A percentile compares a stretch with the other conserved stretches of the same genome.
phyloP scores from a whole-genome alignment of 1,140 invertebrate genomes.

The Hydropsyche tenuis region DNA sequence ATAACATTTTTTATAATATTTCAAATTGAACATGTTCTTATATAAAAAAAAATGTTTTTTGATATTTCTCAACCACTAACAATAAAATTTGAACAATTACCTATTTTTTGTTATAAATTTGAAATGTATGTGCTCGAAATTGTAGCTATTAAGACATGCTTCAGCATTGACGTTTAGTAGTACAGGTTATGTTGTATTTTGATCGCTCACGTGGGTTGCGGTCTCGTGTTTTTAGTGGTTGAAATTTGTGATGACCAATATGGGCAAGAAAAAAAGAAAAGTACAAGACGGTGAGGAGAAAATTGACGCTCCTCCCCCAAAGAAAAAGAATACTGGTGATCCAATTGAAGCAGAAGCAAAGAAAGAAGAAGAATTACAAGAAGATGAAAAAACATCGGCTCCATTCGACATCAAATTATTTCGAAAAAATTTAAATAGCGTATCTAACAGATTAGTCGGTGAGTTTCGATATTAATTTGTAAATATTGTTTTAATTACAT shows the following conservation, averaged over 20 bases:
- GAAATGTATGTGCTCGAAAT: too few species aligned
- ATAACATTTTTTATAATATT: too few species aligned
- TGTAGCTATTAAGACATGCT: too few species aligned
- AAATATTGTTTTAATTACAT: too few species aligned
- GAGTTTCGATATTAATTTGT: constrained; percentile 41
- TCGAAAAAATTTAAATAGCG: constrained; percentile 56
- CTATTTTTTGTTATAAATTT: too few species aligned
- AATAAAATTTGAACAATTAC: too few species aligned
- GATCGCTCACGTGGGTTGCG: neutral
- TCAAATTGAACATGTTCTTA: too few species aligned
- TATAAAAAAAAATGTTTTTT: too few species aligned
- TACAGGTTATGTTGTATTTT: constrained; percentile 5
- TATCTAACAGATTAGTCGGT: constrained; percentile 58
- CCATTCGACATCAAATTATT: constrained; percentile 62
- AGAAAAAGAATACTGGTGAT: constrained; percentile 44
- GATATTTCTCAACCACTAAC: too few species aligned
- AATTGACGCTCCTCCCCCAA: constrained; percentile 52
- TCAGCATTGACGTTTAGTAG: too few species aligned
- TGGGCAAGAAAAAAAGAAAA: constrained; percentile 47
- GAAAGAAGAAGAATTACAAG: neutral
- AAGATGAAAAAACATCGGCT: constrained; percentile 44
- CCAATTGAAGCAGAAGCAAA: neutral
- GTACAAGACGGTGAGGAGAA: constrained; percentile 43
- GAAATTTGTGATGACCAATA: constrained; percentile 38
- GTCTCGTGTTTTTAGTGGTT: neutral